Evolutionary conservation across 2,888 invertebrate species (phyloP).

Genomic region (Ephialtes manifestator): DNA sequence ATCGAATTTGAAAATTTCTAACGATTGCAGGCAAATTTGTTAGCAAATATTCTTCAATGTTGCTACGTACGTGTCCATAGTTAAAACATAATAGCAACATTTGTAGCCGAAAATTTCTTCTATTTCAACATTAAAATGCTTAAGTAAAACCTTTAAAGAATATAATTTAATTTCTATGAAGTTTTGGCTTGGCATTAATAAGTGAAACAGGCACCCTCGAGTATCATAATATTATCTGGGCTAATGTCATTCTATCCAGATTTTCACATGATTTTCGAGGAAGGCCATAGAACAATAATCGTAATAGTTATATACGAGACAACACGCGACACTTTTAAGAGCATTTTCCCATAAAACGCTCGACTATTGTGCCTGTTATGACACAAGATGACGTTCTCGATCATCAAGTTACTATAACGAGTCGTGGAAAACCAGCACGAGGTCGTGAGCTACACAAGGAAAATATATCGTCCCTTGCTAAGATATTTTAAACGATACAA

Average conservation of each 20-base stretch:
- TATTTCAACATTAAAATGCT: background rate
- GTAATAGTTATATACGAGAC: background rate
- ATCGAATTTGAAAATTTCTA: no score
- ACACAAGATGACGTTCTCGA: slow-evolving; percentile 16
- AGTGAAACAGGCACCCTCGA: background rate
- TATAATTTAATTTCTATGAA: background rate
- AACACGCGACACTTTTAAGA: background rate
- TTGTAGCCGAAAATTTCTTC: no score
- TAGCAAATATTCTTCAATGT: no score
- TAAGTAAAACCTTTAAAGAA: background rate
- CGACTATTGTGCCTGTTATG: slow-evolving; percentile 3
- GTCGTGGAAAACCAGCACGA: slow-evolving; percentile 61
- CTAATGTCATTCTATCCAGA: slow-evolving; percentile 9
- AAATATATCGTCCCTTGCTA: slow-evolving; percentile 15
- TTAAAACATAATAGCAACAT: no score
- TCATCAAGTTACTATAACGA: slow-evolving; percentile 42
- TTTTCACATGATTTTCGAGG: background rate
- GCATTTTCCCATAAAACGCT: slow-evolving; percentile 20
- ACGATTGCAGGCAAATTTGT: no score
- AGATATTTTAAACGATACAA: slow-evolving; percentile 30
- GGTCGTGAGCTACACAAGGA: slow-evolving; percentile 34
- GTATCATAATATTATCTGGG: slow-evolving; percentile 4
- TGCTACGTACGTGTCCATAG: no score
- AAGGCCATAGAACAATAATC: background rate
- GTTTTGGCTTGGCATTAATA: background rate